These are phyloP conservation scores for Dendrocincla tyrannina DNA, from an alignment of 2,797 vertebrate species.

Conservation along the genomic window DNA sequence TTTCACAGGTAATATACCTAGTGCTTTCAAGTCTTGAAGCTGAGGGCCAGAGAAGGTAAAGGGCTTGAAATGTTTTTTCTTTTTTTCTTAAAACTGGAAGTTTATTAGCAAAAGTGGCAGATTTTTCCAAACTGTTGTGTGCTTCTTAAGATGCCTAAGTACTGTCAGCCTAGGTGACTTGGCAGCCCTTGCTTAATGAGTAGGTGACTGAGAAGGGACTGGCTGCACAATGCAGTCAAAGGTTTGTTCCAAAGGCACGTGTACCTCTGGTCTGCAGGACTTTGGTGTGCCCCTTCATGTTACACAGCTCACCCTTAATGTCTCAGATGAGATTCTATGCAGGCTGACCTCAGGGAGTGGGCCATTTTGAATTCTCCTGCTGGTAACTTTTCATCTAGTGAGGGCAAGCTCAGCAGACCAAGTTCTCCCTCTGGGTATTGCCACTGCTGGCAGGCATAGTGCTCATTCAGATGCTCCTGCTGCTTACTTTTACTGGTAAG, in stretches of 20 bases:
- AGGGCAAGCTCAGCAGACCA: rapidly evolving
- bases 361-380: background rate
- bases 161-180: background rate
- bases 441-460: background rate
- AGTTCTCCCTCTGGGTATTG: background rate
- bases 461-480: background rate
- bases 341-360: background rate
- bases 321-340: background rate
- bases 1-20: background rate
- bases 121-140: background rate
- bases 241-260: background rate
- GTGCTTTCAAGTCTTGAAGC: background rate
- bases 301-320: background rate
- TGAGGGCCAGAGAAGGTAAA: background rate
- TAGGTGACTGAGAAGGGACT: background rate
- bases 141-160: background rate
- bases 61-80: background rate
- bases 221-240: background rate
- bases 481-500: background rate
- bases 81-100: background rate
- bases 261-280: background rate
- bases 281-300: background rate
- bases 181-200: background rate
- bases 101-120: background rate
- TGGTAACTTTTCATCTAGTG: background rate